Evolutionary conservation across 2,888 invertebrate genomes (phyloP), one percentile per base, ranked within the genome.

Genomic region (Lepidonotus clava): DNA sequence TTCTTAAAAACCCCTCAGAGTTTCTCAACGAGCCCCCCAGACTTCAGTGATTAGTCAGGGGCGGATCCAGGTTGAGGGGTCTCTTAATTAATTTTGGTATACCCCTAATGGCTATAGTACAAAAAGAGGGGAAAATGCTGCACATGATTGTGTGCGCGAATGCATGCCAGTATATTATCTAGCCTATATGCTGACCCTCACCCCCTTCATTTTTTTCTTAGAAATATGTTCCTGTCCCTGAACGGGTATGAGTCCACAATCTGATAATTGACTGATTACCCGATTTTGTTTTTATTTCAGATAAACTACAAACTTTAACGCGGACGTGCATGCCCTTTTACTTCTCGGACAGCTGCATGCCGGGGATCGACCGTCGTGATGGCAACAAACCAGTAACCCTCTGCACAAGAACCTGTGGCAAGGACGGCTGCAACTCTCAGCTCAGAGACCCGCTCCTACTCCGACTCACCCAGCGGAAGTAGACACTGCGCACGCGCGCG

Each of bases 271-370:
- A n/a, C n/a, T n/a, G n/a, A n/a, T n/a, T n/a, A n/a, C n/a, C n/a
- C n/a, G n/a, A n/a, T n/a, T 51, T 51, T 21, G 21, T 51, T 67
- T 6, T 28, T 6, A 8, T 76, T 76, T 14, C 76, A 76, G 76
- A 76, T 76, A 24, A n/a, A 24, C 76, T 76, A 5, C 38, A 40
- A 76, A 76, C 76, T 14, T 40, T 76, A 76, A 76, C 76, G 38
- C 6, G 76, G 76, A 76, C 76, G 21, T 76, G 76, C 36, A 76
- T 76, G 76, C 76, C 76, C 6, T 40, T 36, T 76, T 76, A 76
- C 76, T 40, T 76, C n/a, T 21, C 32, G 4, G 76, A 76, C 40
- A 40, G 40, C 36, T 76, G 76, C 24, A 36, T 40, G 76, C 76
- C 38, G 38, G 76, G 76, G 1, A 1, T 76, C 4, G 76, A 76